phyloP scores from a whole-genome alignment of 1,140 invertebrate genomes.

The Philotrypesis tridentata region DNA sequence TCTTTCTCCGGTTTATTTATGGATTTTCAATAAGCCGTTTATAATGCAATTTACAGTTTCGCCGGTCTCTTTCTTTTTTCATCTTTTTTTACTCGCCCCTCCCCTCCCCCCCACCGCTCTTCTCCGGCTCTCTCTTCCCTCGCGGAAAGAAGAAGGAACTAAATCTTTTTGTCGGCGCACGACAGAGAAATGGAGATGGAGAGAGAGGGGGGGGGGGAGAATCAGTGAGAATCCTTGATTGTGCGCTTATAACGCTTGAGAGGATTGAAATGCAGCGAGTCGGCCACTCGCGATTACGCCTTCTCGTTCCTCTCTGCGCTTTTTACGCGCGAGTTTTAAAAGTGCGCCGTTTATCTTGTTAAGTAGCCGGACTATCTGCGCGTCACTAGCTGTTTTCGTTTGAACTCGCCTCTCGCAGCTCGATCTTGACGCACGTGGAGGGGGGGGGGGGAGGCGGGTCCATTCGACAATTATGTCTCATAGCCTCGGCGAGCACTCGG shows the following conservation, averaged over 20 bases:
- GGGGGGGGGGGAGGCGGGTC: too few relatives aligned
- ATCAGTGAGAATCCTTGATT: background rate
- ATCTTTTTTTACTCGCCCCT: background rate
- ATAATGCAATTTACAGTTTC: slow-evolving; percentile 43
- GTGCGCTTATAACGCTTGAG: slow-evolving; percentile 10
- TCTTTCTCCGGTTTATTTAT: slow-evolving; percentile 35
- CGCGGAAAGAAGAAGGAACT: background rate
- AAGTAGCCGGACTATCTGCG: background rate
- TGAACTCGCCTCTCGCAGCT: too few relatives aligned
- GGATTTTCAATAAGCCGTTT: slow-evolving; percentile 45
- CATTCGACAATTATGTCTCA: too few relatives aligned
- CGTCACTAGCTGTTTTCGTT: too few relatives aligned
- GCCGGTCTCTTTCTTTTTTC: background rate
- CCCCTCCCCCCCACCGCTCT: background rate
- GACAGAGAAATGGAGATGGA: background rate
- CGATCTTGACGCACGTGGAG: too few relatives aligned
- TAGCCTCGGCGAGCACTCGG: too few relatives aligned
- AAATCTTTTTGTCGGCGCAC: background rate
- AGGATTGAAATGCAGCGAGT: slow-evolving; percentile 17
- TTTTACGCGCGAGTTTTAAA: background rate
- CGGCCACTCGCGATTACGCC: background rate
- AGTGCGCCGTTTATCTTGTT: background rate
- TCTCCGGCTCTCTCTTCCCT: background rate
- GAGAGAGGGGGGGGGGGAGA: too few relatives aligned
- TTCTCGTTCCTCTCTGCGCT: background rate